Percentiles rank a stretch among this genome's conserved stretches.
These are phyloP conservation scores for Sicus ferrugineus DNA, from an alignment of 2,888 invertebrate species.

Conservation along the genomic window DNA sequence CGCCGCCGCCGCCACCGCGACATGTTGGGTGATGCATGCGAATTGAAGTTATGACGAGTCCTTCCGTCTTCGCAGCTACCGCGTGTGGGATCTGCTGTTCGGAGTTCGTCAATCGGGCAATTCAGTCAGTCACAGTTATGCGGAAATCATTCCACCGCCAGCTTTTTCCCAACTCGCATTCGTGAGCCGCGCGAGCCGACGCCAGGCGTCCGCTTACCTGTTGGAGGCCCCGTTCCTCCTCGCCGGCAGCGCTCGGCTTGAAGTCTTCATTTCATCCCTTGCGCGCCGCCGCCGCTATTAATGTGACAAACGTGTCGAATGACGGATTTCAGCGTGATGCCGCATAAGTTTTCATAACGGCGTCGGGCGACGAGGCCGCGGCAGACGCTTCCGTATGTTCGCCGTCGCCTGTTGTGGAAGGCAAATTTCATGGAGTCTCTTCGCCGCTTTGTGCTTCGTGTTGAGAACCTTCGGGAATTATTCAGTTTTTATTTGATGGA, in stretches of 20 bases:
- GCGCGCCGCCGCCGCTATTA: neutral
- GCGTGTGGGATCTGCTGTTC: too few relatives aligned
- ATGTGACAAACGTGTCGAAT: slow-evolving; percentile 33
- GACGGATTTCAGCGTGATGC: slow-evolving; percentile 22
- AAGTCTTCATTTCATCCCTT: neutral
- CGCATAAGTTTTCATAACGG: slow-evolving; percentile 18
- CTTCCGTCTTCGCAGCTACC: too few relatives aligned
- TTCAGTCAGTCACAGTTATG: too few relatives aligned
- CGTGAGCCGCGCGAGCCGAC: too few relatives aligned
- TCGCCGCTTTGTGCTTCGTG: neutral
- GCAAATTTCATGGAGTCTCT: slow-evolving; percentile 9
- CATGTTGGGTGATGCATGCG: too few relatives aligned
- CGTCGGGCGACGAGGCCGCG: neutral
- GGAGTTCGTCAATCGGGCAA: too few relatives aligned
- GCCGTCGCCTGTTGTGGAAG: neutral
- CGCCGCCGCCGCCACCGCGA: too few relatives aligned
- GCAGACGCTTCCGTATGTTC: slow-evolving; percentile 3
- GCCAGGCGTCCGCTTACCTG: too few relatives aligned
- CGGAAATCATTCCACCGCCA: too few relatives aligned
- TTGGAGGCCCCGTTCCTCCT: neutral
- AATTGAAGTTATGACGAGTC: too few relatives aligned
- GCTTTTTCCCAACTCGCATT: too few relatives aligned
- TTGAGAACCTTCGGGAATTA: slow-evolving; percentile 7
- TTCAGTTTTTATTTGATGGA: slow-evolving; percentile 19
- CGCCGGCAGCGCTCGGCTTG: neutral